A percentile compares a stretch with the other conserved stretches of the same genome.
Evolutionary conservation across 2,797 vertebrate species (phyloP).

Genomic region (Acestrorhynchus altus): DNA sequence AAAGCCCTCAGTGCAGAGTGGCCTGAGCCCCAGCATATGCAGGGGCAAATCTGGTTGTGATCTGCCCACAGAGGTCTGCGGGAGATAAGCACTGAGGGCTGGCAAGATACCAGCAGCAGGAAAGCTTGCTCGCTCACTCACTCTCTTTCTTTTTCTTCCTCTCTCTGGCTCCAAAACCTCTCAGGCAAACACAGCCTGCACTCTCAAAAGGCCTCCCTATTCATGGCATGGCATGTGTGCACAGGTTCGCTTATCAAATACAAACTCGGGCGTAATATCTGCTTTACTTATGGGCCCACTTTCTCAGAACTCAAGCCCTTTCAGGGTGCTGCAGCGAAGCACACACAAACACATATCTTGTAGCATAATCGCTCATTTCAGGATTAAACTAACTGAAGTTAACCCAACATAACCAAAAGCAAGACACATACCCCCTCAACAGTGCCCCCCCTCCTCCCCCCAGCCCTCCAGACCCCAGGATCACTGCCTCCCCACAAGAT

Average conservation of each 20-base stretch:
- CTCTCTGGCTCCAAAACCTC: conserved; percentile 10
- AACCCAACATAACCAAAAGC: background rate
- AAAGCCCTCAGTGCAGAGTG: conserved; percentile 67
- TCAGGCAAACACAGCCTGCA: conserved; percentile 38
- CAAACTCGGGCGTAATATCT: conserved; percentile 28
- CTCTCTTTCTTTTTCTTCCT: background rate
- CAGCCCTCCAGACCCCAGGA: conserved; percentile 25
- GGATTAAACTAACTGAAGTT: background rate
- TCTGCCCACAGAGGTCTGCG: conserved; percentile 76
- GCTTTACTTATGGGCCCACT: background rate
- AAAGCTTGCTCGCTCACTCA: conserved; percentile 23
- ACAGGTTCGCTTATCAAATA: conserved; percentile 49
- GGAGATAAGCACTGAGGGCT: conserved; percentile 56
- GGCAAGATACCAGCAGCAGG: conserved; percentile 62
- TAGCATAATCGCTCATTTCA: background rate
- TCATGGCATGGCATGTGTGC: conserved; percentile 30
- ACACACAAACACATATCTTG: background rate
- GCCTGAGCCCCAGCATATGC: conserved; percentile 78
- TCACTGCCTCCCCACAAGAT: conserved; percentile 50
- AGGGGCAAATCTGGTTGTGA: conserved; percentile 80
- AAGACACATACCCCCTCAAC: background rate
- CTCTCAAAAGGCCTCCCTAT: conserved; percentile 27
- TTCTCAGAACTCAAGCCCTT: background rate
- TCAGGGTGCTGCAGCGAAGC: background rate
- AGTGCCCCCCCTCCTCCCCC: too few relatives aligned